Base-by-base conservation (phyloP, 2,113 vertebrate genomes). In the Xiphorhynchus elegans region DNA sequence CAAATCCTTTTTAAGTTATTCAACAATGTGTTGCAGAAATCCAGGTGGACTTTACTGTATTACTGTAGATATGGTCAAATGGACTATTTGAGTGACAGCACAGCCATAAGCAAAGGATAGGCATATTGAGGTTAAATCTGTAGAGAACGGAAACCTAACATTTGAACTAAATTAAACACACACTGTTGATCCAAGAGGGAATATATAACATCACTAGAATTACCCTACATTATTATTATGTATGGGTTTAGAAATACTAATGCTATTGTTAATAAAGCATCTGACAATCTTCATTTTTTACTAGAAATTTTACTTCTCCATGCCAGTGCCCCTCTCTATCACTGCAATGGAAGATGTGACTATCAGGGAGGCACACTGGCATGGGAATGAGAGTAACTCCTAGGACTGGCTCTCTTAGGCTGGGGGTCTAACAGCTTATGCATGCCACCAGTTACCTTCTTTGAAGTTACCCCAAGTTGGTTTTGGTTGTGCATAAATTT, bases 271-370 rank as follows among this genome's bases (percentile, higher is more conserved):
- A 85, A 68, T 75, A 75, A 82, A 91, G 49, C 59, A 85, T 17
- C 40, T 91, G 67, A 72, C 58, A 85, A n/a, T 79, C 31, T 68
- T 94, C n/a, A 58, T 87, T 56, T 92, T 89, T 91, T 84, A 68
- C 52, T 69, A 73, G 58, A 62, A 60, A 31, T 90, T 90, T 87
- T 90, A 62, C 23, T 63, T 46, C 78, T 69, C 40, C 59, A 17
- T 82, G 70, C 66, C 44, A 44, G 37, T 29, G 42, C 39, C 40
- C 26, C 16, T 80, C 25, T 25, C 42, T 88, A 0, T 84, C 50
- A 13, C 29, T 74, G 56, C 4, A 1, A 3, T 44, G 23, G 28
- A 80, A 56, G 63, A 40, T 0, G 1, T 40, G 40, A 52, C 25
- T 68, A 50, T 10, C 10, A 47, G 17, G 18, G 56, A 82, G 24